A percentile compares a stretch with the other conserved stretches of the same genome.
phyloP scores from a whole-genome alignment of 2,797 vertebrate genomes.

The Acipenser ruthenus region DNA sequence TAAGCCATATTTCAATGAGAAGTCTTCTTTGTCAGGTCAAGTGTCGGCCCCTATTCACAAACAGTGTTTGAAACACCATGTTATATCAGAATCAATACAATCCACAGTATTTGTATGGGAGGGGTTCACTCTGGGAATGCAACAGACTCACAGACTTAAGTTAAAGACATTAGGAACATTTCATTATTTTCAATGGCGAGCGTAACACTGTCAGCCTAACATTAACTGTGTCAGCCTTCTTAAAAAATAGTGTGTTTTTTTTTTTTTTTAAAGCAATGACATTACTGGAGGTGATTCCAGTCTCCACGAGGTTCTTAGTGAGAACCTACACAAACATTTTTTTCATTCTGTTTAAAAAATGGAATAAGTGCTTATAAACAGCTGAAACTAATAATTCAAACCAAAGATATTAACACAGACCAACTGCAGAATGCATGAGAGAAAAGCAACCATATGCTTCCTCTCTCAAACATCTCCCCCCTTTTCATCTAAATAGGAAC shows the following conservation, averaged over 20 bases:
- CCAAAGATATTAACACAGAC: slow-evolving; percentile 15
- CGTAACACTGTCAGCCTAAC: slow-evolving; percentile 55
- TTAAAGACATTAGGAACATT: slow-evolving; percentile 60
- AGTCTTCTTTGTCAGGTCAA: too few relatives aligned
- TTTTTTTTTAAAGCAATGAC: slow-evolving; percentile 12
- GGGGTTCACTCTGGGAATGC: slow-evolving; percentile 33
- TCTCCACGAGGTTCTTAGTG: slow-evolving; percentile 6
- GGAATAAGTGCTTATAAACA: background rate
- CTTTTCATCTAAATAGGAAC: background rate
- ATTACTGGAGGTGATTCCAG: slow-evolving; percentile 13
- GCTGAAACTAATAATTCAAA: slow-evolving; percentile 29
- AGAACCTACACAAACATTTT: slow-evolving; percentile 20
- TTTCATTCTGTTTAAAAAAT: slow-evolving; percentile 18
- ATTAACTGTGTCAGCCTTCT: slow-evolving; percentile 51
- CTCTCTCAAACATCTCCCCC: slow-evolving; percentile 6
- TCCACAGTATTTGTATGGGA: too few relatives aligned
- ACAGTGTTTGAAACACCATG: too few relatives aligned
- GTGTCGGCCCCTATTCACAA: too few relatives aligned
- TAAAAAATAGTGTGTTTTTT: background rate
- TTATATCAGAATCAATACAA: too few relatives aligned
- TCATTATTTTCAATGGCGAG: slow-evolving; percentile 63
- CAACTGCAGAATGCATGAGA: background rate
- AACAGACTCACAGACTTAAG: slow-evolving; percentile 60
- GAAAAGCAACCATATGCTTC: slow-evolving; percentile 12
- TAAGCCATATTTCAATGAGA: too few relatives aligned